phyloP scores from a whole-genome alignment of 2,888 invertebrate genomes.

The Ochropleura leucogaster region DNA sequence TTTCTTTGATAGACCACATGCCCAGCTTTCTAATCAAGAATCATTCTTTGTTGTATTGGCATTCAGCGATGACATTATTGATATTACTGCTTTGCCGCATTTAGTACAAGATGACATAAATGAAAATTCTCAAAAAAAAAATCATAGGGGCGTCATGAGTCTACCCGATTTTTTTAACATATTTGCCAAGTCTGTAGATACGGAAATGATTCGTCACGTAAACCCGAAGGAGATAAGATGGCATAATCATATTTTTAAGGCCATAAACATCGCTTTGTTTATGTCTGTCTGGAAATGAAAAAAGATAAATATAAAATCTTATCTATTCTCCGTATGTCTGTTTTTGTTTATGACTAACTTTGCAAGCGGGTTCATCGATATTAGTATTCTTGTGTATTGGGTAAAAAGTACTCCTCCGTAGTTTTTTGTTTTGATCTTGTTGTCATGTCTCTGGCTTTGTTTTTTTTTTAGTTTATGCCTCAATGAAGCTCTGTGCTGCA shows the following conservation, averaged over 20 bases:
- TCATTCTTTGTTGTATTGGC: too few species aligned
- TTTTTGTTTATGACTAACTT: neutral
- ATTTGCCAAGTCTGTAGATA: slow-evolving; percentile 20
- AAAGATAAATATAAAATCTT: slow-evolving; percentile 47
- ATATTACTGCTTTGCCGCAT: too few species aligned
- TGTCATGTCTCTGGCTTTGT: neutral
- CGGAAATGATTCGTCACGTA: slow-evolving; percentile 57
- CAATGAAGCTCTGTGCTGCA: too few species aligned
- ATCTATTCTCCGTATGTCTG: slow-evolving; percentile 1
- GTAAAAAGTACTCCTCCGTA: neutral
- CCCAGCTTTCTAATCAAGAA: too few species aligned
- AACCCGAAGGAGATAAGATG: slow-evolving; percentile 14
- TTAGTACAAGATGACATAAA: too few species aligned
- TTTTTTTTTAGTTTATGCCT: neutral
- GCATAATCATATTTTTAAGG: slow-evolving; percentile 42
- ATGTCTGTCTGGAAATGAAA: slow-evolving; percentile 51
- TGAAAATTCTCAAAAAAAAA: too few species aligned
- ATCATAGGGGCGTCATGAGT: neutral
- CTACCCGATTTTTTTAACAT: neutral
- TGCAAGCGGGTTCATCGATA: neutral
- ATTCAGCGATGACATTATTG: too few species aligned
- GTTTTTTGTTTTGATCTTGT: neutral
- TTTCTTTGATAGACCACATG: too few species aligned
- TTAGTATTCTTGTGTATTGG: neutral
- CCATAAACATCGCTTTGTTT: slow-evolving; percentile 36